Conservation (phyloP, 2,113 vertebrate species). For the Atherinomorus stipes region DNA sequence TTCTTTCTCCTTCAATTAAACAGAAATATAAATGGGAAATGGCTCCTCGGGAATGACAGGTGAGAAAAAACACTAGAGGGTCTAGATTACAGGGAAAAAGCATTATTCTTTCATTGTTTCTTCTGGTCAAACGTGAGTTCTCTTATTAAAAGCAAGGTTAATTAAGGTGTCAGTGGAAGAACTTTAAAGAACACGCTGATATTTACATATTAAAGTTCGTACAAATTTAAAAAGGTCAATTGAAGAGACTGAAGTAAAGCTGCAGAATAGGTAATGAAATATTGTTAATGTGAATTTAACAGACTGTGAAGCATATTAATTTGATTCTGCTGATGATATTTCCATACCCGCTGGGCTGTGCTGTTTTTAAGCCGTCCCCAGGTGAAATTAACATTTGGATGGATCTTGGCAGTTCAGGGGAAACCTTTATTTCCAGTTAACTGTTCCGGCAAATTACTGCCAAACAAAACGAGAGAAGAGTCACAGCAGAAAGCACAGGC, state of each 20-base stretch:
- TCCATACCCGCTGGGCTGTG: conserved; percentile 32
- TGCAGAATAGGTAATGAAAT: conserved; percentile 38
- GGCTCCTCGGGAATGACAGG: not conserved
- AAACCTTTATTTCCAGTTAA: conserved; percentile 47
- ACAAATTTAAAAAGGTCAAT: conserved; percentile 44
- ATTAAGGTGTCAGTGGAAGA: conserved; percentile 40
- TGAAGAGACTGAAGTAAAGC: conserved; percentile 16
- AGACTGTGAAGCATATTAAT: conserved; percentile 48
- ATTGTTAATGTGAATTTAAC: conserved; percentile 31
- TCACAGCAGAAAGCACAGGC: conserved; percentile 41
- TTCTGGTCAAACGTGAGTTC: conserved; percentile 14
- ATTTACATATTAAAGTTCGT: conserved; percentile 52
- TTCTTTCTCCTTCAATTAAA: conserved; percentile 11
- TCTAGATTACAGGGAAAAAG: not conserved
- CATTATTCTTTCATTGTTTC: conserved; percentile 15
- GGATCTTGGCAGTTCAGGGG: conserved; percentile 16
- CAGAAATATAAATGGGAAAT: not conserved
- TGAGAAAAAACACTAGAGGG: not conserved
- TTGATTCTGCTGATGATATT: conserved; percentile 55
- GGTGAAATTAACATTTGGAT: conserved; percentile 45
- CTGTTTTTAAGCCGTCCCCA: conserved; percentile 48
- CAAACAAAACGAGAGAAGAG: conserved; percentile 54
- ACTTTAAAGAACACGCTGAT: conserved; percentile 24
- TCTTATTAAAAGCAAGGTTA: conserved; percentile 40
- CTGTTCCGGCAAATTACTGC: conserved; percentile 33